Percentiles rank a stretch among this genome's conserved stretches.
Evolutionary conservation across 1,140 invertebrate genomes (phyloP).

Genomic region (Whitmania pigra): DNA sequence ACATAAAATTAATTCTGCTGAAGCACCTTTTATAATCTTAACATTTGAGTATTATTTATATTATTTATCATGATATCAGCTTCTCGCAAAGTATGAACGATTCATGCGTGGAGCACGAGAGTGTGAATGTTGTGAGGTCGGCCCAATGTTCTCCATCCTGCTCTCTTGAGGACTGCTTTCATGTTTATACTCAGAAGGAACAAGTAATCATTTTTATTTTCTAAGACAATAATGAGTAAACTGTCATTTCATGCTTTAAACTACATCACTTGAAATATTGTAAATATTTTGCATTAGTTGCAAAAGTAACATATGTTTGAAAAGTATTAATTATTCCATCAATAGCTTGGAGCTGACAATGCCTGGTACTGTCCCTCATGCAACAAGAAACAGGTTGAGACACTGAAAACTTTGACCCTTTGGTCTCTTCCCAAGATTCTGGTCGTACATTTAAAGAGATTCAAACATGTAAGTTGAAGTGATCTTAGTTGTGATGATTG

Average conservation of each 20-base stretch:
- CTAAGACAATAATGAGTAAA: too few species aligned
- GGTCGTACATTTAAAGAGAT: slow-evolving; percentile 87
- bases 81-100: slow-evolving; percentile 41
- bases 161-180: slow-evolving; percentile 71
- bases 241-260: not conserved
- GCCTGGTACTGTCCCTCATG: slow-evolving; percentile 88
- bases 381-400: slow-evolving; percentile 68
- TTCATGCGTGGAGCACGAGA: slow-evolving; percentile 61
- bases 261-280: not conserved
- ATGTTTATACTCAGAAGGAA: slow-evolving; percentile 75
- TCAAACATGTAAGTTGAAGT: slow-evolving; percentile 58
- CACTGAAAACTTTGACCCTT: slow-evolving; percentile 76
- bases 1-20: too few species aligned
- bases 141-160: slow-evolving; percentile 44
- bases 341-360: slow-evolving; percentile 70
- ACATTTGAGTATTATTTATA: too few species aligned
- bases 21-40: too few species aligned
- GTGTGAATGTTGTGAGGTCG: slow-evolving; percentile 50
- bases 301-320: slow-evolving; percentile 25
- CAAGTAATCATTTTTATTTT: slow-evolving; percentile 28
- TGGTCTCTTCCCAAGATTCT: slow-evolving; percentile 89
- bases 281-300: not conserved
- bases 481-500: not conserved
- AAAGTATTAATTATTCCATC: too few species aligned
- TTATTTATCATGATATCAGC: not conserved